These are phyloP conservation scores for Catharus minimus DNA, from an alignment of 2,113 vertebrate species.

Conservation along the genomic window DNA sequence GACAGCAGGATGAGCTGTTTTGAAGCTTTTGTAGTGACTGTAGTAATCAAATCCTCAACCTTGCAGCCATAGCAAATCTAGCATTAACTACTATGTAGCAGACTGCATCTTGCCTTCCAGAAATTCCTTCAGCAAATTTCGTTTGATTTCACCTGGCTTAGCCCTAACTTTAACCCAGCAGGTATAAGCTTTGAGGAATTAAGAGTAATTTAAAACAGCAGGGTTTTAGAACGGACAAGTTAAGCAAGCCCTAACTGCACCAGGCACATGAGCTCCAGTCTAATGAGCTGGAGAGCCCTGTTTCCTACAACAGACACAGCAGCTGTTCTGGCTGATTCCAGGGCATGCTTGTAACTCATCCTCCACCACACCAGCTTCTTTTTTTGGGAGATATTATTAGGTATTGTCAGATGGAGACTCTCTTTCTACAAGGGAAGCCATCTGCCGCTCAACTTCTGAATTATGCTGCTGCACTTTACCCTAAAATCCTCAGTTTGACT, in stretches of 20 bases:
- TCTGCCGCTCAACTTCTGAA: not conserved
- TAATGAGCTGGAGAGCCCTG: not conserved
- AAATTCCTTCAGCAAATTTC: not conserved
- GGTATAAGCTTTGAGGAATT: slow-evolving; percentile 17
- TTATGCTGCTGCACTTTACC: not conserved
- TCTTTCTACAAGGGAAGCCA: not conserved
- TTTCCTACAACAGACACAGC: not conserved
- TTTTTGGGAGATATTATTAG: not conserved
- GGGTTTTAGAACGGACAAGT: slow-evolving; percentile 5
- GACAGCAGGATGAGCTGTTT: not conserved
- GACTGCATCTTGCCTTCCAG: not conserved
- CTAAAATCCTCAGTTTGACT: not conserved
- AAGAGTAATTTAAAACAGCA: slow-evolving; percentile 29
- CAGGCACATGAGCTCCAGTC: not conserved
- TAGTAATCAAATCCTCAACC: not conserved
- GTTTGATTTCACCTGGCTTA: slow-evolving; percentile 4
- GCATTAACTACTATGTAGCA: not conserved
- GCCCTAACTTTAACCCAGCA: slow-evolving; percentile 17
- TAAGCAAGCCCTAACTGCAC: not conserved
- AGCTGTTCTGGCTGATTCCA: not conserved
- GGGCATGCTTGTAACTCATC: not conserved
- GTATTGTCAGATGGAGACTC: not conserved
- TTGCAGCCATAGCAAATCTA: not conserved
- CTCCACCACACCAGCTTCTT: not conserved
- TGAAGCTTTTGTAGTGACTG: not conserved